phyloP scores from a whole-genome alignment of 2,113 vertebrate genomes.

The Entomyzon cyanotis region DNA sequence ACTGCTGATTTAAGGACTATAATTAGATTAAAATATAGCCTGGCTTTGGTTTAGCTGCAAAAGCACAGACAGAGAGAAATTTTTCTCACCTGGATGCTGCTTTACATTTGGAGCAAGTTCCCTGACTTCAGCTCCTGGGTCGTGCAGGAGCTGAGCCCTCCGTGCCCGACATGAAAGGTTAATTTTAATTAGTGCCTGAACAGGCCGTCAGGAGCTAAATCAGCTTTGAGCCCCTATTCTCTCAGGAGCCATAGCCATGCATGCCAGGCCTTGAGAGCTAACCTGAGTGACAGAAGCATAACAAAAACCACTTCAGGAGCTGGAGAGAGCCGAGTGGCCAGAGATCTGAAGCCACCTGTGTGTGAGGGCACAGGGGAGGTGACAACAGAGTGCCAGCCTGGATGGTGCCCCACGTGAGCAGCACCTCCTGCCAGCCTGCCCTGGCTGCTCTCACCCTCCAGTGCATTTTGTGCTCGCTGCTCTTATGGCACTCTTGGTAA shows the following conservation, averaged over 20 bases:
- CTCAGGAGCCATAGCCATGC: background rate
- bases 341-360: background rate
- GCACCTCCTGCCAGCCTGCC: background rate
- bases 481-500: background rate
- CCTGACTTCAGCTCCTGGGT: background rate
- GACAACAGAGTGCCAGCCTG: background rate
- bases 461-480: background rate
- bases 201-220: background rate
- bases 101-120: background rate
- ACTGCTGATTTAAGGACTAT: background rate
- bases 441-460: background rate
- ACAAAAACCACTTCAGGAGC: background rate
- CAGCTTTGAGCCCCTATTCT: background rate
- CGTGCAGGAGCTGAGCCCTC: background rate
- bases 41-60: background rate
- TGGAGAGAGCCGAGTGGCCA: rapidly evolving
- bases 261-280: background rate
- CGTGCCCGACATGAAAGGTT: background rate
- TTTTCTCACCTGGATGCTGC: background rate
- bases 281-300: background rate
- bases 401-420: rapidly evolving
- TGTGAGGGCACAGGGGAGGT: background rate
- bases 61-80: background rate
- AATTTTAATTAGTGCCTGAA: background rate
- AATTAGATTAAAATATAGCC: background rate